Percentiles rank a stretch among this genome's conserved stretches.
phyloP scores from a whole-genome alignment of 2,113 vertebrate genomes.

The Ornithorhynchus anatinus region DNA sequence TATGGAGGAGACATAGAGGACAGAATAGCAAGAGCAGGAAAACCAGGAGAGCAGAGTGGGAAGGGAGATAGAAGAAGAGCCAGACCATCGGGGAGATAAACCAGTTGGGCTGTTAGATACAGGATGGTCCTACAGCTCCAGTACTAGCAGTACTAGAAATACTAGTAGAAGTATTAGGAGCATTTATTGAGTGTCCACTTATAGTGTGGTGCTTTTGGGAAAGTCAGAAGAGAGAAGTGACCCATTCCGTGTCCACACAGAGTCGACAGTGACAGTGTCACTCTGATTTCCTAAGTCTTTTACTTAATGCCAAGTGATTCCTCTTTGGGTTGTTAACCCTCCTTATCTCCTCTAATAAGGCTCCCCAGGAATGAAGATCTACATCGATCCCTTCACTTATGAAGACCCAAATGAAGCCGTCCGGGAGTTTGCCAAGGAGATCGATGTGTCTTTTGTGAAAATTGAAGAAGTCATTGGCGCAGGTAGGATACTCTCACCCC shows the following conservation, averaged over 20 bases:
- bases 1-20: constrained; percentile 8
- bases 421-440: constrained; percentile 97
- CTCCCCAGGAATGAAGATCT: constrained; percentile 99
- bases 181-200: no score
- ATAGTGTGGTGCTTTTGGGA: no score
- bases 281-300: background rate
- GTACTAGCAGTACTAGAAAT: no score
- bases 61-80: background rate
- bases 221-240: no score
- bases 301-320: constrained; percentile 9
- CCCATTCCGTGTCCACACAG: no score
- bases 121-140: background rate
- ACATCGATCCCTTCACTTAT: constrained; percentile 98
- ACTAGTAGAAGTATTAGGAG: no score
- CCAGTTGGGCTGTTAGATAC: background rate
- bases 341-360: constrained; percentile 71
- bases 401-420: constrained; percentile 98
- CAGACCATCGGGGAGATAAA: background rate
- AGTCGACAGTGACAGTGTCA: background rate
- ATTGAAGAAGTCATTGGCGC: constrained; percentile 99
- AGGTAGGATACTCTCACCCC: constrained; percentile 76
- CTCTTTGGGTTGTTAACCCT: constrained; percentile 36
- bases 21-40: constrained; percentile 3
- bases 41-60: background rate
- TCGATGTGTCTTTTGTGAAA: constrained; percentile 98